Evolutionary conservation across 2,888 invertebrate species (phyloP), one percentile per base, ranked within the genome.

Genomic region (Malachius bipustulatus): DNA sequence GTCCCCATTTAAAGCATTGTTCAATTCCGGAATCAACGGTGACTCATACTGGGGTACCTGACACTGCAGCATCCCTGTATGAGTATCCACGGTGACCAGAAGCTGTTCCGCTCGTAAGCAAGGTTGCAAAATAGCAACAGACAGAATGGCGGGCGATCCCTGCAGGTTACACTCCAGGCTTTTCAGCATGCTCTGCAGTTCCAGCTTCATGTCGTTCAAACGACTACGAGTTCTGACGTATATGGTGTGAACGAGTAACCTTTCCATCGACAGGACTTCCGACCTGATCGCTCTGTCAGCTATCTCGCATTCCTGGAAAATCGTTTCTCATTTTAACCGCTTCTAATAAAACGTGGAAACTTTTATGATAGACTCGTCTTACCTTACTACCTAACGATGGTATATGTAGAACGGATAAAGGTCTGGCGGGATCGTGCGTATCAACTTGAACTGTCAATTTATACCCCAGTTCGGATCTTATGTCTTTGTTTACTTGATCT

Each of bases 191-290:
- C 73, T 71, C 49, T 77, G 76, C 32, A 87, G 63, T 52, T 84
- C 75, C 43, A 82, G 75, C 58, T 82, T 83, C 16, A 91, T 71
- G 55, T 91, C 89, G 26, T 73, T 73, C 9, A 93, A 67, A 28
- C 93, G 71, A 44, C 84, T 82, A 35, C 85, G 74, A 1, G 91
- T 88, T 46, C 96, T 73, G 36, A 93, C 83, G 56, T 96, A 93
- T 47, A 96, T 91, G 0, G 94, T 94, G 57, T 93, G 91, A 4
- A 94, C 91, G 24, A 96, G 69, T 34, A 96, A 67, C 24, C 90
- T 78, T 66, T 96, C 96, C 77, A 96, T 85, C 3, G 93, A 91
- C n/a, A 96, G 70, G 52, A 87, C 78, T 62, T 91, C 90, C 14
- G 88, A 87, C 47, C 87, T 74, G 27, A 89, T 80, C 9, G 88